phyloP scores from a whole-genome alignment of 2,797 vertebrate species.

The Hipposideros larvatus region DNA sequence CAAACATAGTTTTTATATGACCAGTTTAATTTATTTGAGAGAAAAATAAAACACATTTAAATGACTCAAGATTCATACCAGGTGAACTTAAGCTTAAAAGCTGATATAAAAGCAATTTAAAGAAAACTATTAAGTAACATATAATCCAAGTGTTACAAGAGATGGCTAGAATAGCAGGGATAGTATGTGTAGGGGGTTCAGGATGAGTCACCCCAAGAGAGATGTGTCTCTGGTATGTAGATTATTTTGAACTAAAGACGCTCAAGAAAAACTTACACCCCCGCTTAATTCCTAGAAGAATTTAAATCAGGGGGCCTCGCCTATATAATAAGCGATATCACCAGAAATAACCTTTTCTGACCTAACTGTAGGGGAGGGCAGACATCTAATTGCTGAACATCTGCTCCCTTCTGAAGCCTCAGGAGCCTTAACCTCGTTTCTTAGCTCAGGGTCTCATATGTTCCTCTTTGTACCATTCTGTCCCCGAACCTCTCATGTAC shows the following conservation, averaged over 20 bases:
- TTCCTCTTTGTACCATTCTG: not conserved
- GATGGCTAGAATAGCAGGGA: not conserved
- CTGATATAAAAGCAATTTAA: not conserved
- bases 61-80: not conserved
- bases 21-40: not conserved
- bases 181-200: not conserved
- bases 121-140: not conserved
- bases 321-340: not conserved
- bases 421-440: not conserved
- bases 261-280: not conserved
- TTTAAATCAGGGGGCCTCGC: not conserved
- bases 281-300: not conserved
- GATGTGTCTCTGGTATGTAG: not conserved
- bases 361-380: not conserved
- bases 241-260: not conserved
- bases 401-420: not conserved
- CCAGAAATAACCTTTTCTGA: not conserved
- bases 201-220: not conserved
- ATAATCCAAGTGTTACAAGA: not conserved
- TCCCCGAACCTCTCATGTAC: not conserved
- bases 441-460: not conserved
- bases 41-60: not conserved
- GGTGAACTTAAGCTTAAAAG: not conserved
- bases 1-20: slow-evolving; percentile 19
- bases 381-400: not conserved